phyloP scores from a whole-genome alignment of 2,797 vertebrate genomes.

The Parotocinclus haroldoi region DNA sequence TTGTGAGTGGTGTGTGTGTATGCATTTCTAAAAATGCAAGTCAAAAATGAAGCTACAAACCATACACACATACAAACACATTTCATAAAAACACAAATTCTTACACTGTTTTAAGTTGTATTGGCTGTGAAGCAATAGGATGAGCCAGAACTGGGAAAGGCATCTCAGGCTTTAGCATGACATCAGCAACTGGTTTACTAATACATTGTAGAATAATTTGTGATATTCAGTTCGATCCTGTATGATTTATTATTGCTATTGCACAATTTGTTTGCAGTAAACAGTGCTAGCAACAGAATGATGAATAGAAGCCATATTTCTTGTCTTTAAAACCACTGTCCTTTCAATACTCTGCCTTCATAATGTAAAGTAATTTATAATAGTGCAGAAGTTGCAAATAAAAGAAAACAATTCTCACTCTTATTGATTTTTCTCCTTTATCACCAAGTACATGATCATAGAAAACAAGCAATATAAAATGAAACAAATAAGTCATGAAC shows the following conservation, averaged over 20 bases:
- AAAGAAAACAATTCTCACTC: neutral
- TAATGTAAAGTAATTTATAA: slow-evolving; percentile 14
- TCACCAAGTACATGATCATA: neutral
- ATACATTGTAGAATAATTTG: slow-evolving; percentile 22
- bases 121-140: neutral
- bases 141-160: neutral
- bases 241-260: slow-evolving; percentile 26
- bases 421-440: slow-evolving; percentile 1
- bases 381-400: slow-evolving; percentile 5
- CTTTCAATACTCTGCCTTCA: slow-evolving; percentile 8
- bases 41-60: slow-evolving; percentile 9
- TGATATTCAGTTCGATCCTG: neutral
- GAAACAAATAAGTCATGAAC: slow-evolving; percentile 3
- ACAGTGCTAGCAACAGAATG: slow-evolving; percentile 6
- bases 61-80: slow-evolving; percentile 5
- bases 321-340: slow-evolving; percentile 5
- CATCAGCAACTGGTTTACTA: neutral
- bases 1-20: slow-evolving; percentile 8
- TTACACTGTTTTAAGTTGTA: neutral
- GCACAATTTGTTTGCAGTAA: slow-evolving; percentile 6
- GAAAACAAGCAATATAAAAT: neutral
- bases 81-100: too few species aligned
- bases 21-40: slow-evolving; percentile 7
- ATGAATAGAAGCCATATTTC: slow-evolving; percentile 24
- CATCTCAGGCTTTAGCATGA: neutral